Base-by-base conservation (phyloP, 2,113 vertebrate species). In the Nothobranchius furzeri region DNA sequence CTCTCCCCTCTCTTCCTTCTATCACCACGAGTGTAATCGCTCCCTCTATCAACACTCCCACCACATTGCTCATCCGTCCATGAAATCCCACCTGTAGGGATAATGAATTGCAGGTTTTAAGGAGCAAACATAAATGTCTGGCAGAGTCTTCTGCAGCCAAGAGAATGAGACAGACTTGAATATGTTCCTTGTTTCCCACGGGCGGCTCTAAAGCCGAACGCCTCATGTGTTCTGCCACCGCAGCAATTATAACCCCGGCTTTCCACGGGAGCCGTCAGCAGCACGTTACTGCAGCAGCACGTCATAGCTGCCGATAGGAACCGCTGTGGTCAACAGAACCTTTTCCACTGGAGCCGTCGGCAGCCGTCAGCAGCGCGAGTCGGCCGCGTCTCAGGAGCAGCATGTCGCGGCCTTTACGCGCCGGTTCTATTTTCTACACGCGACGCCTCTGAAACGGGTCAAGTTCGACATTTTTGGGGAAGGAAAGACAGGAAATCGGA, bases 71-170 rank as follows among this genome's bases (percentile, higher is more conserved):
- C 63, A 65, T 17, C n/a, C 43, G 49, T 64, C 45, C 45, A 40
- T 63, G 61, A 70, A 73, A 48, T 70, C 61, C 75, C 55, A 79
- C 56, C 58, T 70, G 68, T 40, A 58, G 46, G 48, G 24, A 73
- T 43, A 70, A 73, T 47, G 14, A 70, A 66, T 61, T 4, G 9
- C 36, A 46, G 37, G 50, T 60, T 66, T 65, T 68, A 62, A 69
- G 48, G 68, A 61, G 54, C 58, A 56, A 55, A 73, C 17, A 75
- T 24, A 50, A 67, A 35, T 52, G 50, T 61, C 53, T 63, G 0
- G 4, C 52, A 35, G 20, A 36, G 48, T 30, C 58, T 20, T 42
- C 49, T 51, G 2, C 9, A 49, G 53, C 54, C 9, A 9, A 17
- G 52, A 48, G 43, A 56, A 66, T 65, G 36, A 50, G 52, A 56